These are phyloP conservation scores for Mya arenaria DNA, from an alignment of 1,140 invertebrate genomes.

Conservation along the genomic window DNA sequence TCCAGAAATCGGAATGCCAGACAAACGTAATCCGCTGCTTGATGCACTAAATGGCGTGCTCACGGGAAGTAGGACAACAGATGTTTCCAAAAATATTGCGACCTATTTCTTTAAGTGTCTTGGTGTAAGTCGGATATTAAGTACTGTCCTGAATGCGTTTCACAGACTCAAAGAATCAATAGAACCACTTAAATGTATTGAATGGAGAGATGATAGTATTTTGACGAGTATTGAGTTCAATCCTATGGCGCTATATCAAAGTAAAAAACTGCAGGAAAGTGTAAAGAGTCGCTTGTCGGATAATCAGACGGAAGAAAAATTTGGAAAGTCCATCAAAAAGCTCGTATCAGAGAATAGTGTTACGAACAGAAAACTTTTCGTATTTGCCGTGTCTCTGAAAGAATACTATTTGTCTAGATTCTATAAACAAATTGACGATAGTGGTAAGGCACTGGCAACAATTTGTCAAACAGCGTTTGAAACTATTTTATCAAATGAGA, in stretches of 20 bases:
- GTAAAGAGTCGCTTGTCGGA: neutral
- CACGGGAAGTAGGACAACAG: neutral
- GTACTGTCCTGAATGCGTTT: neutral
- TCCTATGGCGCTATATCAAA: neutral
- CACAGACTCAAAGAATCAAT: no score
- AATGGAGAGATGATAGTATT: neutral
- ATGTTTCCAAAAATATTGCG: neutral
- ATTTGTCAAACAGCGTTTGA: neutral
- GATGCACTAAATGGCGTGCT: neutral
- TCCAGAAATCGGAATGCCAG: neutral
- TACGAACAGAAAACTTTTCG: neutral
- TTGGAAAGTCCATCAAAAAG: neutral
- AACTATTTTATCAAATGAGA: no score
- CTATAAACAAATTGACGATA: constrained; percentile 6
- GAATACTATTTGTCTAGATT: constrained; percentile 9
- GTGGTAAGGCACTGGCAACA: neutral
- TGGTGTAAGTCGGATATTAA: neutral
- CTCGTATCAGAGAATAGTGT: neutral
- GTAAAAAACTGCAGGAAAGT: neutral
- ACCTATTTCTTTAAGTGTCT: constrained; percentile 11
- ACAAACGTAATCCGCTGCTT: neutral
- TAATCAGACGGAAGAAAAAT: neutral
- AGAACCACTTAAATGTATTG: no score
- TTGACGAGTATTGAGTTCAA: neutral
- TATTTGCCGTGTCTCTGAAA: constrained; percentile 10